Percentiles rank a stretch among this genome's conserved stretches.
phyloP scores from a whole-genome alignment of 2,797 vertebrate genomes.

The Euthynnus affinis region DNA sequence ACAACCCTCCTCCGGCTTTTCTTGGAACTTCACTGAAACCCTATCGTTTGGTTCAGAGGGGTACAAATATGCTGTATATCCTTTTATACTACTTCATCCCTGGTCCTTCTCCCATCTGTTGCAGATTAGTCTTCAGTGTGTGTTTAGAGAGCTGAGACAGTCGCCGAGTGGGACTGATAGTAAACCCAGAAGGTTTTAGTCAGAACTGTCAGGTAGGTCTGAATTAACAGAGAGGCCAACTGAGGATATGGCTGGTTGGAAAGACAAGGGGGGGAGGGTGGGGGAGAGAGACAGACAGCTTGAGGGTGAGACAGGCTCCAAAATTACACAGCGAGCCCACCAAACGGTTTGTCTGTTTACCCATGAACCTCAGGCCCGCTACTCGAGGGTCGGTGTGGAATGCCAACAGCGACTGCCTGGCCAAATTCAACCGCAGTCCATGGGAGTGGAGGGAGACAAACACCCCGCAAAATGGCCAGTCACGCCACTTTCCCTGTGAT shows the following conservation, averaged over 20 bases:
- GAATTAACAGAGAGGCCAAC: constrained; percentile 78
- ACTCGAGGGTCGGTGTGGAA: constrained; percentile 78
- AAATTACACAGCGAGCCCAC: constrained; percentile 51
- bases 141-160: constrained; percentile 76
- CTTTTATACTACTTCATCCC: constrained; percentile 76
- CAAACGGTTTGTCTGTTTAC: constrained; percentile 75
- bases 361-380: constrained; percentile 71
- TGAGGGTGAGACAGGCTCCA: constrained; percentile 46
- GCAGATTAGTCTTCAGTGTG: constrained; percentile 77
- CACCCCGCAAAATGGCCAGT: constrained; percentile 55
- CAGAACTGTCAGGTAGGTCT: constrained; percentile 82
- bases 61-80: constrained; percentile 77
- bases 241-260: constrained; percentile 74
- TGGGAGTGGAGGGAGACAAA: constrained; percentile 49
- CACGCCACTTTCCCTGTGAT: constrained; percentile 60
- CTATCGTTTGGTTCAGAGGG: constrained; percentile 73
- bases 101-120: constrained; percentile 76
- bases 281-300: constrained; percentile 18
- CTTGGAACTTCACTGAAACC: constrained; percentile 69
- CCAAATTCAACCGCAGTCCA: constrained; percentile 59
- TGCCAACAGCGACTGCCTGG: constrained; percentile 60
- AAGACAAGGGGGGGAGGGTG: constrained; percentile 1
- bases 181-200: constrained; percentile 80
- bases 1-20: constrained; percentile 60
- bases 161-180: constrained; percentile 71